Percentiles rank a stretch among this genome's conserved stretches.
These are phyloP conservation scores for Platorchestia sp. DNA, from an alignment of 1,140 invertebrate genomes.

Conservation along the genomic window DNA sequence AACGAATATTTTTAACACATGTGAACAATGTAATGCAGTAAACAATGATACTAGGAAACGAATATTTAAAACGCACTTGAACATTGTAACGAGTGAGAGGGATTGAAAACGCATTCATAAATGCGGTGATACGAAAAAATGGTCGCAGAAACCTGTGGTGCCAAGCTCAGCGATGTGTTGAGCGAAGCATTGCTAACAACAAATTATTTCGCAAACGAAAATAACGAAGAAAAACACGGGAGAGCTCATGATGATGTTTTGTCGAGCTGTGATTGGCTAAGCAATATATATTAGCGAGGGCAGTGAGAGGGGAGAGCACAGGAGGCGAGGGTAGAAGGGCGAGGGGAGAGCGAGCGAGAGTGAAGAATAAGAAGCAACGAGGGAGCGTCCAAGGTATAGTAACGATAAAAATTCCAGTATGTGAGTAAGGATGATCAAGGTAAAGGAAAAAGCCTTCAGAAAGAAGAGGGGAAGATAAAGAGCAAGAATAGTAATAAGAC, in stretches of 20 bases:
- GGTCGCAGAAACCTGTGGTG: neutral
- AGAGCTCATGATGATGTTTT: constrained; percentile 36
- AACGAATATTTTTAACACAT: too few species aligned
- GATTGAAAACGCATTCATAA: too few species aligned
- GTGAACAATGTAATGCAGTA: too few species aligned
- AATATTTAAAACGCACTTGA: too few species aligned
- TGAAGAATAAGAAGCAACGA: constrained; percentile 45
- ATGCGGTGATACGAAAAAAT: too few species aligned
- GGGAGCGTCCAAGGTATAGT: constrained; percentile 36
- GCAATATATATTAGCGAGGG: constrained; percentile 38
- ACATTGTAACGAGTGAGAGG: too few species aligned
- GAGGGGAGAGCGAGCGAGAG: too few species aligned
- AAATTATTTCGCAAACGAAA: neutral
- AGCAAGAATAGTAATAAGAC: constrained; percentile 57
- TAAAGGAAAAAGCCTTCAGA: constrained; percentile 35
- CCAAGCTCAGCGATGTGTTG: neutral
- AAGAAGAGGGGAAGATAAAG: constrained; percentile 51
- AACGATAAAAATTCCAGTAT: constrained; percentile 49
- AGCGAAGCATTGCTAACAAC: neutral
- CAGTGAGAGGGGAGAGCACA: constrained; percentile 13
- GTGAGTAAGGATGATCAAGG: constrained; percentile 52
- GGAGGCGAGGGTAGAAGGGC: neutral
- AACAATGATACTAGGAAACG: too few species aligned
- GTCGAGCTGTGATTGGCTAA: constrained; percentile 34
- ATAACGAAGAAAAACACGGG: neutral